Base-by-base conservation (phyloP, 2,797 vertebrate genomes). In the Alcedo quadribrachys region DNA sequence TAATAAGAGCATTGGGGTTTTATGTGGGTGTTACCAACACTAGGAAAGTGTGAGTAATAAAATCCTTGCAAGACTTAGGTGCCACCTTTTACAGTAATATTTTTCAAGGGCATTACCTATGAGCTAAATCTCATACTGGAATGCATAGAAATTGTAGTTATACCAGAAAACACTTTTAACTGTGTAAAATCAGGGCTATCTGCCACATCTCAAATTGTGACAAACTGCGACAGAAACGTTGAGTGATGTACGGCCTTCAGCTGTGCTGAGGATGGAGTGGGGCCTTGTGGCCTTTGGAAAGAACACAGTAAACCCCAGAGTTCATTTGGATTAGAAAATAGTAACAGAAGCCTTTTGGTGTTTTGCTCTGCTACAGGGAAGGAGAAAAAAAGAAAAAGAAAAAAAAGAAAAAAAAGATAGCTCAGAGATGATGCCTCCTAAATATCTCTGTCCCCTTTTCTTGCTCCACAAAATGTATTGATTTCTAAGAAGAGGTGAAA, bases 41-140 rank as follows among this genome's bases (percentile, higher is more conserved):
- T 71, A 96, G 81, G 77, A 90, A 96, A 93, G 81, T 89, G 81
- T 92, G 91, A 96, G 90, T 94, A 96, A 94, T 91, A 94, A 95
- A 95, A 95, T 85, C 82, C 88, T 94, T 94, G 50, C 48, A 63
- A 94, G 91, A 81, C 65, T 90, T 78, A 55, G 89, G 88, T 93
- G 68, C 92, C 86, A 95, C 88, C 81, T 96, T 96, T 95, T 94
- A 96, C 96, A 93, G 90, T 94, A 95, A 95, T 76, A 75, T 96
- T 95, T 94, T 69, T 85, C 68, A 67, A 79, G 45, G 78, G 8
- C 62, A 66, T 71, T 95, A 93, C 88, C 92, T 95, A 61, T 53
- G 68, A 92, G 60, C 54, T 61, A 42, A 73, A 89, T 81, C 57
- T 90, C 62, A 69, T 60, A 71, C 81, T 63, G 82, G 55, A 83